These are phyloP conservation scores for Gymnocephalus cernua DNA, from an alignment of 2,113 vertebrate species.

Conservation along the genomic window DNA sequence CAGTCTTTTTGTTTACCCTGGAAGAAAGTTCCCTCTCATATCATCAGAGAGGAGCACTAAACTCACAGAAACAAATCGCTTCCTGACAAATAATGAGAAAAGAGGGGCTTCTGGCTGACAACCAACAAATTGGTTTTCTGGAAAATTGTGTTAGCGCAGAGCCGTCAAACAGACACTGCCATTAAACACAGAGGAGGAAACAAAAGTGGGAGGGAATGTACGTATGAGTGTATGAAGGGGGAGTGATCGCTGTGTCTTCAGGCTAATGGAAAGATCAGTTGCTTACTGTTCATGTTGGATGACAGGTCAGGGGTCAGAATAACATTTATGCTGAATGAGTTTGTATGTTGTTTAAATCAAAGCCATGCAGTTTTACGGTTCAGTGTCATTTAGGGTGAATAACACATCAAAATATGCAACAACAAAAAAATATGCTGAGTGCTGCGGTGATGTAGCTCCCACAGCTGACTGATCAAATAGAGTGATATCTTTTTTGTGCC, in stretches of 20 bases:
- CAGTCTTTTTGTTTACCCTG: constrained; percentile 64
- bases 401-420: not conserved
- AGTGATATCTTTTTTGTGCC: not conserved
- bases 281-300: not conserved
- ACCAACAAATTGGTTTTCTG: constrained; percentile 75
- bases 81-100: constrained; percentile 64
- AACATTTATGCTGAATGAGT: not conserved
- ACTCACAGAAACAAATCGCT: constrained; percentile 65
- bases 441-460: not conserved
- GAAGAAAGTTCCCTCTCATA: constrained; percentile 44
- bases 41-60: constrained; percentile 51
- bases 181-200: constrained; percentile 47
- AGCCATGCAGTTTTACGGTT: not conserved
- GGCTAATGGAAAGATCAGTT: not conserved
- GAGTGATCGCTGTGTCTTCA: not conserved
- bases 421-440: not conserved
- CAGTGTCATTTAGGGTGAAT: not conserved
- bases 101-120: constrained; percentile 64
- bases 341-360: not conserved
- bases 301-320: constrained; percentile 10
- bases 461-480: not conserved
- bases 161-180: constrained; percentile 51
- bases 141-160: constrained; percentile 66
- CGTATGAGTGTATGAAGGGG: constrained; percentile 37
- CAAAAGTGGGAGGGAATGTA: constrained; percentile 2